Evolutionary conservation across 2,113 vertebrate genomes (phyloP), one percentile per base, ranked within the genome.

Genomic region (Corythaixoides concolor): DNA sequence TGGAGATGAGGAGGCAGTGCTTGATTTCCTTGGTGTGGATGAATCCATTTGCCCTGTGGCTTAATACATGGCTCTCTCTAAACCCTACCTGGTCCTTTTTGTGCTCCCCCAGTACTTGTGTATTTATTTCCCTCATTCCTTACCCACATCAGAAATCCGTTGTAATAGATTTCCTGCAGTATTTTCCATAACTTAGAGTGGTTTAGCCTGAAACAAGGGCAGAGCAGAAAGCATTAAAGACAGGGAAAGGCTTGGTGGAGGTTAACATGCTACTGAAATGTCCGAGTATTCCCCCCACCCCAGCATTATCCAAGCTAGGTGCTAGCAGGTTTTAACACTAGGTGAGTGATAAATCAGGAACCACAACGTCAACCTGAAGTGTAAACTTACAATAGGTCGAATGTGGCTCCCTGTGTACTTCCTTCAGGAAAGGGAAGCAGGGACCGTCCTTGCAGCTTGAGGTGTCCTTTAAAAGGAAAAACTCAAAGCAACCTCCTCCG

Each of bases 331-430:
- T 82, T 63, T 59, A 67, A 49, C 5, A 3, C 2, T 9, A 11
- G 47, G 3, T 53, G 70, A 49, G 28, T 41, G 70, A 33, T 43
- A 43, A 66, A 88, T 21, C 13, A 11, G 50, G 39, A 66, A 27
- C 49, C 2, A 2, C 30, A 26, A 4, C 43, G 23, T 74, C 20
- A 92, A 53, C 66, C 33, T 64, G 4, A 15, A 18, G 32, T 27
- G 66, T 53, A 33, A 70, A 22, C 22, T 64, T 32, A 2, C 0
- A 2, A 3, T 17, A 24, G 22, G 35, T 55, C 4, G 2, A 11
- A 39, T 18, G 55, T 69, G 45, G 21, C 18, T 87, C 39, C 43
- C 15, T 4, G 1, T 4, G 18, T 35, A 14, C 21, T 43, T 74
- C 64, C 15, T 19, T 78, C 28, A 55, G 56, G 35, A 30, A 47